Conservation (phyloP, 2,888 invertebrate species). For the Muschampia plurimacula region DNA sequence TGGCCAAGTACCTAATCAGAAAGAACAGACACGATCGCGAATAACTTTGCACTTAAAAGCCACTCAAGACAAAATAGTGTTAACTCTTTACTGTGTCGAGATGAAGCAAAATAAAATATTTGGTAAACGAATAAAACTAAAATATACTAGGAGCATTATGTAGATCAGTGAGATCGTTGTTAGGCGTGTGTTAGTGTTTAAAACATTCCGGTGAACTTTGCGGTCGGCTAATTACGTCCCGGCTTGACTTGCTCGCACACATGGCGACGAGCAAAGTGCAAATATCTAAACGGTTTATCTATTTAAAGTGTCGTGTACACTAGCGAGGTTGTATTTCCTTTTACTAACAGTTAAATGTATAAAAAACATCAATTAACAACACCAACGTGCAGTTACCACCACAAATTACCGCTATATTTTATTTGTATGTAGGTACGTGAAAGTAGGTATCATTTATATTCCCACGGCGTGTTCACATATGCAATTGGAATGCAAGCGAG, state of each 20-base stretch:
- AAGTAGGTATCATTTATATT: slow-evolving; percentile 37
- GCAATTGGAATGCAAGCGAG: slow-evolving; percentile 35
- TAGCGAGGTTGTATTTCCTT: slow-evolving; percentile 28
- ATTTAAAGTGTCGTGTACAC: slow-evolving; percentile 53
- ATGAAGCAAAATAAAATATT: slow-evolving; percentile 52
- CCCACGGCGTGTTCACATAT: slow-evolving; percentile 36
- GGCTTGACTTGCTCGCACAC: slow-evolving; percentile 58
- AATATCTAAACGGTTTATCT: slow-evolving; percentile 69
- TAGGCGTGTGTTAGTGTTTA: slow-evolving; percentile 55
- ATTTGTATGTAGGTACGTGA: slow-evolving; percentile 22
- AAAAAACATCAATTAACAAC: slow-evolving; percentile 32
- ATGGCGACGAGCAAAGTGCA: slow-evolving; percentile 57
- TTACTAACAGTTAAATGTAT: slow-evolving; percentile 25
- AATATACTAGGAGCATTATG: slow-evolving; percentile 52
- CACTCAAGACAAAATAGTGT: slow-evolving; percentile 44
- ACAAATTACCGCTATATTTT: slow-evolving; percentile 29
- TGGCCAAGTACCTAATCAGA: slow-evolving; percentile 59
- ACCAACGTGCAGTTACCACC: slow-evolving; percentile 24
- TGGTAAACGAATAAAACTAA: slow-evolving; percentile 47
- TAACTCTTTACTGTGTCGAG: slow-evolving; percentile 45
- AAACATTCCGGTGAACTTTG: slow-evolving; percentile 70
- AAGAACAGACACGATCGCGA: slow-evolving; percentile 49
- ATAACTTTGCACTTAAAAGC: slow-evolving; percentile 63
- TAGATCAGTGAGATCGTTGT: slow-evolving; percentile 50
- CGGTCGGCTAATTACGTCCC: slow-evolving; percentile 73